Conservation (phyloP, 2,113 vertebrate genomes). For the Tachysurus fulvidraco region DNA sequence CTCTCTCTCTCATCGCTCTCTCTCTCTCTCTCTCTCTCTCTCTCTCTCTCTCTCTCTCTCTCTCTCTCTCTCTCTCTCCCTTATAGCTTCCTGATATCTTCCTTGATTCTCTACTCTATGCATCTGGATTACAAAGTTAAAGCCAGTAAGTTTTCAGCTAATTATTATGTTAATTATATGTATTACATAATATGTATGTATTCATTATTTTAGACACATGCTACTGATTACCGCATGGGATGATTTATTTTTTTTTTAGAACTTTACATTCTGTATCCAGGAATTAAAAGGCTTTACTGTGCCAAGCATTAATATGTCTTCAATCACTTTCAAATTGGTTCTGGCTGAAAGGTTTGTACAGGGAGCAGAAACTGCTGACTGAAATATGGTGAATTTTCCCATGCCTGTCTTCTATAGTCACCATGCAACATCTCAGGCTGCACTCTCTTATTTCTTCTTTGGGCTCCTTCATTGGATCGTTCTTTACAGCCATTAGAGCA, state of each 20-base stretch:
- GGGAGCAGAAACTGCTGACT: slow-evolving; percentile 13
- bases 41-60: slow-evolving; percentile 13
- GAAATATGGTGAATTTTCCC: background rate
- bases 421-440: background rate
- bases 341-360: background rate
- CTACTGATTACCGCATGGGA: background rate
- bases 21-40: background rate
- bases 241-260: background rate
- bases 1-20: no score
- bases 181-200: no score
- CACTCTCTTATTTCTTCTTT: background rate
- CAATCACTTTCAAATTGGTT: slow-evolving; percentile 2
- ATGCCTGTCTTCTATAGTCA: background rate
- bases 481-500: slow-evolving; percentile 7
- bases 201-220: no score
- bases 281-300: background rate
- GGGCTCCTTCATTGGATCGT: background rate
- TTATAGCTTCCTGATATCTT: no score
- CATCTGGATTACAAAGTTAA: slow-evolving; percentile 27
- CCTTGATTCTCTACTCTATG: background rate
- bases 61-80: background rate
- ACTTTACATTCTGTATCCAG: background rate
- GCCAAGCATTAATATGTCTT: slow-evolving; percentile 22
- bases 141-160: no score
- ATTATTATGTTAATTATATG: no score